Conservation (phyloP, 2,113 vertebrate genomes). For the Seriola aureovittata region DNA sequence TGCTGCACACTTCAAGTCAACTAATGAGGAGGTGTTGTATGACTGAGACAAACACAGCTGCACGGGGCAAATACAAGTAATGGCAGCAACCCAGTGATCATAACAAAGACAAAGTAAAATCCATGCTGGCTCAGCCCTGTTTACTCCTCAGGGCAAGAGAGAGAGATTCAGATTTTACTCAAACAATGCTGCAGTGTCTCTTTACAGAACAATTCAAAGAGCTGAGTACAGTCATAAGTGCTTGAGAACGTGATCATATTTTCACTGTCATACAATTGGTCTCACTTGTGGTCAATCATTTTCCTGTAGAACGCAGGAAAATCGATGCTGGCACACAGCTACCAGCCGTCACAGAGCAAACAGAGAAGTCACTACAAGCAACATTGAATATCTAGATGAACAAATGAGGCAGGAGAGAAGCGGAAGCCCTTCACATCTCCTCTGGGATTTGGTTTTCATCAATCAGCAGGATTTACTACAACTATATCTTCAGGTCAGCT, state of each 20-base stretch:
- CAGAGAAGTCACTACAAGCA: slow-evolving; percentile 28
- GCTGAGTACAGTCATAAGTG: background rate
- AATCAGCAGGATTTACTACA: slow-evolving; percentile 9
- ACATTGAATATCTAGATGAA: slow-evolving; percentile 9
- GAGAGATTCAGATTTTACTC: background rate
- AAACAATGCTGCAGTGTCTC: background rate
- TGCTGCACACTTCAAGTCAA: background rate
- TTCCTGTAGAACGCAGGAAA: slow-evolving; percentile 27
- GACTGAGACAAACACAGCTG: background rate
- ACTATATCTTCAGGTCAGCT: slow-evolving; percentile 2
- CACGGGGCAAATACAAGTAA: no score
- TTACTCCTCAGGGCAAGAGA: background rate
- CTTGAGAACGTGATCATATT: slow-evolving; percentile 18
- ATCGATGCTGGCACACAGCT: slow-evolving; percentile 35
- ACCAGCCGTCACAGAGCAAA: slow-evolving; percentile 30
- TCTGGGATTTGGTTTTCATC: slow-evolving; percentile 37
- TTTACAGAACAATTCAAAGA: background rate
- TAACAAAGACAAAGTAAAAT: slow-evolving; percentile 14
- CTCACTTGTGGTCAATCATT: slow-evolving; percentile 34
- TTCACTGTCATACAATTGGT: slow-evolving; percentile 3
- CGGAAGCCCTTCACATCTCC: background rate
- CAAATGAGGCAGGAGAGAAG: slow-evolving; percentile 13
- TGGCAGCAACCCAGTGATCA: background rate
- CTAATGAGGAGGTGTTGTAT: background rate
- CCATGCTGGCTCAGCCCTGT: background rate